A percentile compares a stretch with the other conserved stretches of the same genome.
Conservation (phyloP, 64 coral and sea anemone genomes). For the Trachythela sp. region DNA sequence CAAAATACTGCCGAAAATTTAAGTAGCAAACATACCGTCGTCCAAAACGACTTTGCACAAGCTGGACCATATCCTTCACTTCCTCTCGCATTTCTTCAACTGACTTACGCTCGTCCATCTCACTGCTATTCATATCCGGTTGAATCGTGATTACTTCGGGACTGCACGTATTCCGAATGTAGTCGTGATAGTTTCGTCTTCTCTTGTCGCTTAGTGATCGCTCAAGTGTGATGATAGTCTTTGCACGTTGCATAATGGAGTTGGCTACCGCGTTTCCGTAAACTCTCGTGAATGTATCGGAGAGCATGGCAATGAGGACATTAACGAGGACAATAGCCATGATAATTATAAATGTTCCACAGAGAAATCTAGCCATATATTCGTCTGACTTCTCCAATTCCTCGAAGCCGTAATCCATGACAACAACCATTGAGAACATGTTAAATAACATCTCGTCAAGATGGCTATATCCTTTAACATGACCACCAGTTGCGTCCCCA, state of each 20-base stretch:
- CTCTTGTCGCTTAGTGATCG: neutral
- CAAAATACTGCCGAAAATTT: neutral
- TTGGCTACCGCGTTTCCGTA: slow-evolving; percentile 9
- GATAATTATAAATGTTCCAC: slow-evolving; percentile 20
- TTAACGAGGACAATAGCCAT: slow-evolving; percentile 10
- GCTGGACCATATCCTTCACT: neutral
- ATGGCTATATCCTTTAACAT: neutral
- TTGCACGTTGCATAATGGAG: slow-evolving; percentile 19
- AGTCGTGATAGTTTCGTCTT: neutral
- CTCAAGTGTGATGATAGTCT: neutral
- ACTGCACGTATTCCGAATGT: slow-evolving; percentile 4
- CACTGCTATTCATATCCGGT: neutral
- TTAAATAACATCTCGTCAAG: slow-evolving; percentile 22
- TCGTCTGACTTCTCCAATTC: neutral
- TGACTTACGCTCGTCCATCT: slow-evolving; percentile 1
- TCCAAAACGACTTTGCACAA: neutral
- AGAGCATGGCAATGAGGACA: slow-evolving; percentile 8
- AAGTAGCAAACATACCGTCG: neutral
- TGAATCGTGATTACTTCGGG: slow-evolving; percentile 16
- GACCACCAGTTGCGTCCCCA: neutral
- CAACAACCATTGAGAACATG: slow-evolving; percentile 17
- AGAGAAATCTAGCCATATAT: neutral
- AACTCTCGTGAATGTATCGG: slow-evolving; percentile 17
- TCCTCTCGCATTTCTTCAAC: slow-evolving; percentile 7
- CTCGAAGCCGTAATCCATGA: slow-evolving; percentile 15